A percentile compares a stretch with the other conserved stretches of the same genome.
Evolutionary conservation across 2,797 vertebrate genomes (phyloP).

Genomic region (Gallinago solitaria): DNA sequence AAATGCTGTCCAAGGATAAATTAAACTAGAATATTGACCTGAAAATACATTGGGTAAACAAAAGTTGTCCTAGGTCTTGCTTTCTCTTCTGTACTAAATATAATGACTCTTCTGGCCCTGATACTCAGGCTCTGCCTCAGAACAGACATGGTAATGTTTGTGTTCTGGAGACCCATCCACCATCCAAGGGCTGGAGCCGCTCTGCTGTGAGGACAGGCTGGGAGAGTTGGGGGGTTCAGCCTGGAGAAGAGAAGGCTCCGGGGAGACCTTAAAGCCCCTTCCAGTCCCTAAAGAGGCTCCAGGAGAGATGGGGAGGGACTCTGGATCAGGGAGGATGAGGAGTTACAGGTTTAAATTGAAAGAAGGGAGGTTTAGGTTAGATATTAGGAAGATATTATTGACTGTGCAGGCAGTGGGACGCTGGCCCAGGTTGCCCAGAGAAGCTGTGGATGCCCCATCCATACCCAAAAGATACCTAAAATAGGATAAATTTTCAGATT

Average conservation of each 20-base stretch:
- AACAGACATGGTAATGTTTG: neutral
- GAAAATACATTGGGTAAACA: too few relatives aligned
- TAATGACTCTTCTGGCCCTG: too few relatives aligned
- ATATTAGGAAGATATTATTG: neutral
- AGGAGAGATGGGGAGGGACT: neutral
- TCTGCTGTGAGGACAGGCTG: neutral
- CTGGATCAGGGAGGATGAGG: neutral
- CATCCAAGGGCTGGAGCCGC: neutral
- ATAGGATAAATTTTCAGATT: neutral
- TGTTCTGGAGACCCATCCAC: neutral
- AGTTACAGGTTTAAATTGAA: neutral
- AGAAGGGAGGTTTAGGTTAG: neutral
- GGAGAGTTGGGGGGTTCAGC: neutral
- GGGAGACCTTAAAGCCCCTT: neutral
- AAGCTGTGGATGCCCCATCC: neutral
- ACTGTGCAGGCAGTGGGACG: neutral
- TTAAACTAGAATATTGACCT: neutral
- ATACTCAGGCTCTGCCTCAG: neutral
- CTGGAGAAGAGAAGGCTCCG: neutral
- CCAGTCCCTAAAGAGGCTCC: neutral
- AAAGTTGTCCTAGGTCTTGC: too few relatives aligned
- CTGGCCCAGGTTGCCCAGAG: neutral
- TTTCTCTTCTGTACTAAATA: too few relatives aligned
- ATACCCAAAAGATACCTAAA: neutral
- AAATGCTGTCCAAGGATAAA: neutral